Evolutionary conservation across 2,888 invertebrate genomes (phyloP).

Genomic region (Sinotaia quadrata): DNA sequence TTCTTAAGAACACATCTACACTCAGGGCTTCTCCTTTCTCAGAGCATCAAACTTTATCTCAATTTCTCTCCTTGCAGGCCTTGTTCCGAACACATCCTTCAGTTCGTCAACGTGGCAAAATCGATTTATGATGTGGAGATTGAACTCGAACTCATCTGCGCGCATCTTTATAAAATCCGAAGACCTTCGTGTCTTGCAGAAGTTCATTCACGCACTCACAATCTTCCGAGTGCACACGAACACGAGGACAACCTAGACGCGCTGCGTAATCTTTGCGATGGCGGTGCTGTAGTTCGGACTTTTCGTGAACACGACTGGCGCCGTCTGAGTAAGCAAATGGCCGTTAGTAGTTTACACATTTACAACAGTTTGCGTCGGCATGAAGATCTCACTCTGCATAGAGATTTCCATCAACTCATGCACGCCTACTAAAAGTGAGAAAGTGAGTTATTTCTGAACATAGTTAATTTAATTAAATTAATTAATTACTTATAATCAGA

Average conservation of each 20-base stretch:
- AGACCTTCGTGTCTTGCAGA: constrained; percentile 1
- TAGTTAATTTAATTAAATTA: too few relatives aligned
- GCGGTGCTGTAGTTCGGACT: not conserved
- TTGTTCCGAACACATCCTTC: not conserved
- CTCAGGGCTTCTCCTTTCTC: not conserved
- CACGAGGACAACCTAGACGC: not conserved
- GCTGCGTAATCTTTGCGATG: not conserved
- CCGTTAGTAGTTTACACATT: not conserved
- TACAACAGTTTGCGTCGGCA: too few relatives aligned
- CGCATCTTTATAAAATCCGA: constrained; percentile 10
- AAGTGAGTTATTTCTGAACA: too few relatives aligned
- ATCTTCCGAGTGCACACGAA: not conserved
- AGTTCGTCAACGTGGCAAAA: not conserved
- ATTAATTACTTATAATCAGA: too few relatives aligned
- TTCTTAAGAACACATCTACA: not conserved
- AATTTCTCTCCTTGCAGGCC: constrained; percentile 12
- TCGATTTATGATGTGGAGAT: not conserved
- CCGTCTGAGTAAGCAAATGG: not conserved
- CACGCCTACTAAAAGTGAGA: too few relatives aligned
- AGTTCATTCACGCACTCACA: not conserved
- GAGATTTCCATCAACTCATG: too few relatives aligned
- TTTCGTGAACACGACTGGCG: not conserved
- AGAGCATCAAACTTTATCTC: constrained; percentile 4
- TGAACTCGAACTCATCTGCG: constrained; percentile 7
- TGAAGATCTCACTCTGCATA: too few relatives aligned